phyloP scores from a whole-genome alignment of 1,140 invertebrate genomes.

The Oreohelix idahoensis region DNA sequence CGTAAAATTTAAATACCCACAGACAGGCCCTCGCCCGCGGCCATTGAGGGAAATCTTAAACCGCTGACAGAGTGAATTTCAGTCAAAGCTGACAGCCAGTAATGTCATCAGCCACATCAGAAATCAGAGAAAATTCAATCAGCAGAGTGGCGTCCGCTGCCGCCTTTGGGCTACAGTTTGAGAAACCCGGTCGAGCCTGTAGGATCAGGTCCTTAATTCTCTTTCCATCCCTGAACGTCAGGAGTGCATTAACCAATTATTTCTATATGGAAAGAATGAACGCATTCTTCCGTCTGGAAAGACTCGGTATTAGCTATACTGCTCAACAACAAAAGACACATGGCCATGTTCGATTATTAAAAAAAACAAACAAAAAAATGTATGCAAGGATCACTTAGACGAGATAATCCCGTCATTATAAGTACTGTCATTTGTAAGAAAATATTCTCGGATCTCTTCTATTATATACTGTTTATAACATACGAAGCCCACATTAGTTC shows the following conservation, averaged over 20 bases:
- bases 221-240: not conserved
- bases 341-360: not conserved
- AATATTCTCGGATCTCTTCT: too few species aligned
- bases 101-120: slow-evolving; percentile 41
- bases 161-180: slow-evolving; percentile 7
- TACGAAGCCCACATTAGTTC: too few species aligned
- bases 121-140: slow-evolving; percentile 43
- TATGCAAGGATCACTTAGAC: too few species aligned
- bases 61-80: slow-evolving; percentile 42
- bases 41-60: slow-evolving; percentile 8
- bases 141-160: slow-evolving; percentile 26
- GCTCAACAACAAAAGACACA: not conserved
- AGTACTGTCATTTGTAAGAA: too few species aligned
- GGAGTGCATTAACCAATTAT: slow-evolving; percentile 38
- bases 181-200: not conserved
- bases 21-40: not conserved
- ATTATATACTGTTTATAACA: too few species aligned
- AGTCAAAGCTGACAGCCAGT: slow-evolving; percentile 36
- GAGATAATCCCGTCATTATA: too few species aligned
- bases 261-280: not conserved
- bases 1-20: not conserved
- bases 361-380: too few species aligned
- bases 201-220: slow-evolving; percentile 11
- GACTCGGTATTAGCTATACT: not conserved
- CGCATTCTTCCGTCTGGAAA: not conserved